Evolutionary conservation across 2,113 vertebrate species (phyloP).

Genomic region (Acanthochromis polyacanthus): DNA sequence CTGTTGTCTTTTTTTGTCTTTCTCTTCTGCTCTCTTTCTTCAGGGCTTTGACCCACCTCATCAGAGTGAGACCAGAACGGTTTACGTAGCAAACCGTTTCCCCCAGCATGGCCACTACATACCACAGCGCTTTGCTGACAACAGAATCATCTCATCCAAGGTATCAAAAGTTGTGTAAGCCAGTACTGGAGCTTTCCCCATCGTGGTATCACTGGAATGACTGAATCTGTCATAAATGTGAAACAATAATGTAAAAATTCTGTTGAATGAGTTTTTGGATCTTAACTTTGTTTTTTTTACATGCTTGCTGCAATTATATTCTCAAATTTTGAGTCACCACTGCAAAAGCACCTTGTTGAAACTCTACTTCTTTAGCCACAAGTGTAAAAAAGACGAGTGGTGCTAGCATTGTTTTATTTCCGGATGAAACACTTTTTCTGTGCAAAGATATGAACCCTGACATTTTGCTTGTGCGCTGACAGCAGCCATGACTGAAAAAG

Average conservation of each 20-base stretch:
- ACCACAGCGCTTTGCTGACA: constrained; percentile 97
- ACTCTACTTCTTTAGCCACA: too few relatives aligned
- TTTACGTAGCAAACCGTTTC: constrained; percentile 97
- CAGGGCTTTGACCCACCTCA: constrained; percentile 98
- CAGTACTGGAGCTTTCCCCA: neutral
- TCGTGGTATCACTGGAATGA: neutral
- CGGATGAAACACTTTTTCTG: neutral
- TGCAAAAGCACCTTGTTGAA: too few relatives aligned
- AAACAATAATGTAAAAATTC: neutral
- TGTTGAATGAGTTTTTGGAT: too few relatives aligned
- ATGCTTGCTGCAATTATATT: too few relatives aligned
- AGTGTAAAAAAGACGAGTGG: too few relatives aligned
- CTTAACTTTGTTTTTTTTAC: too few relatives aligned
- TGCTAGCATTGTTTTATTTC: neutral
- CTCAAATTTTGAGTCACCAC: too few relatives aligned
- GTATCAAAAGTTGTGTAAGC: constrained; percentile 75
- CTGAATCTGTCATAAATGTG: neutral
- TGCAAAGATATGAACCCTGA: neutral
- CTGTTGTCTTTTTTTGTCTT: constrained; percentile 2
- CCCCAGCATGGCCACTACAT: constrained; percentile 95
- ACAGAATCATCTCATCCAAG: constrained; percentile 98
- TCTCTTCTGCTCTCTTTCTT: constrained; percentile 39
- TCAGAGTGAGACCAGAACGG: constrained; percentile 96
- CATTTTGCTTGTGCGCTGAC: constrained; percentile 3
- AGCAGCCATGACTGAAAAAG: neutral